These are phyloP conservation scores for Drosophila niveifrons DNA, from an alignment of 2,888 invertebrate species.

Conservation along the genomic window DNA sequence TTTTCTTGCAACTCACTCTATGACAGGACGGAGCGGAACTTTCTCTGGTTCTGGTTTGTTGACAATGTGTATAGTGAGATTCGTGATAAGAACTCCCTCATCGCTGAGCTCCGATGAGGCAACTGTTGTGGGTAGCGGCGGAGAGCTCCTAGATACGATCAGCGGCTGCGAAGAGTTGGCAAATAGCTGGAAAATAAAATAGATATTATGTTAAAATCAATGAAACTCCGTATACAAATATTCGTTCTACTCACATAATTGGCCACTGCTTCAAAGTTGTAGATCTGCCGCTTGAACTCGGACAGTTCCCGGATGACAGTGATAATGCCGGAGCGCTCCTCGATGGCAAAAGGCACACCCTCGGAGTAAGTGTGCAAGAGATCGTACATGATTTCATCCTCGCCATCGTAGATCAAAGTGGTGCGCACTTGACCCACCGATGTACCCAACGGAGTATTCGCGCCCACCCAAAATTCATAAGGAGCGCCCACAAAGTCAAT, in stretches of 20 bases:
- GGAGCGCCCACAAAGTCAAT: constrained; percentile 94
- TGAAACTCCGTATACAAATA: too few relatives aligned
- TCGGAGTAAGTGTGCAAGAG: constrained; percentile 94
- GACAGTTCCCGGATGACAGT: constrained; percentile 92
- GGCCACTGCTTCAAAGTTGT: constrained; percentile 94
- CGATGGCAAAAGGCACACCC: constrained; percentile 97
- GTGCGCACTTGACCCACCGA: constrained; percentile 94
- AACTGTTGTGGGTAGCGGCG: constrained; percentile 75
- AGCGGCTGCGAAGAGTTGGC: constrained; percentile 79
- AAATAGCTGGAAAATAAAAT: constrained; percentile 69
- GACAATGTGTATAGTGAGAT: constrained; percentile 93
- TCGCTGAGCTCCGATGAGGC: constrained; percentile 82
- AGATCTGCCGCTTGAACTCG: constrained; percentile 89
- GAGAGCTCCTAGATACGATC: constrained; percentile 71
- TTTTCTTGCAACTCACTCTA: constrained; percentile 76
- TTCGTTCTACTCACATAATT: constrained; percentile 83
- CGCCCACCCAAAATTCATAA: constrained; percentile 96
- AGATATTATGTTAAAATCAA: too few relatives aligned
- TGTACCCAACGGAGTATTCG: constrained; percentile 93
- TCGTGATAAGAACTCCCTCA: constrained; percentile 91
- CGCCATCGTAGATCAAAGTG: constrained; percentile 89
- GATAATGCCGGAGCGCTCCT: constrained; percentile 94
- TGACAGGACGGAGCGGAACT: constrained; percentile 84
- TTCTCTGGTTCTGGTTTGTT: constrained; percentile 89
- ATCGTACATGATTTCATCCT: constrained; percentile 89